Percentiles rank a stretch among this genome's conserved stretches.
Evolutionary conservation across 1,140 invertebrate genomes (phyloP).

Genomic region (Mya arenaria): DNA sequence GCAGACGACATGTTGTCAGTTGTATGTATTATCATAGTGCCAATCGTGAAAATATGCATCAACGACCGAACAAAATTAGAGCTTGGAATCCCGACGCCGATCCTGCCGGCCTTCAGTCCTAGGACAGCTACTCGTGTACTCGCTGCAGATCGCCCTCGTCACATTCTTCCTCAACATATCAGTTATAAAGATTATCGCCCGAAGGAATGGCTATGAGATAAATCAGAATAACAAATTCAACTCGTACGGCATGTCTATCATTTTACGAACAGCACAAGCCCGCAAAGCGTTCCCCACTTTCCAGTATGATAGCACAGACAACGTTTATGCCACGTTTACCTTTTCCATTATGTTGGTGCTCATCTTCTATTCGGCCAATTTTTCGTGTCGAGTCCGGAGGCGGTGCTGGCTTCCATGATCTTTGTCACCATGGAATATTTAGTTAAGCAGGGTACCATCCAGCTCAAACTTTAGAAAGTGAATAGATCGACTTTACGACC

Average conservation of each 20-base stretch:
- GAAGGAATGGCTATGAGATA: constrained; percentile 78
- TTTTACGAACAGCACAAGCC: constrained; percentile 84
- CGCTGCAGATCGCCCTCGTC: constrained; percentile 70
- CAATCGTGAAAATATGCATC: constrained; percentile 91
- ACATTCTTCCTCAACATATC: constrained; percentile 78
- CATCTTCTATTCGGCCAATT: constrained; percentile 79
- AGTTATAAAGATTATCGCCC: constrained; percentile 79
- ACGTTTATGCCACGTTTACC: constrained; percentile 75
- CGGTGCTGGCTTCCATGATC: constrained; percentile 75
- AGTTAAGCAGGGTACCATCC: constrained; percentile 87
- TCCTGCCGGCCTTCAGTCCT: constrained; percentile 53
- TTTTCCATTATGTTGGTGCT: constrained; percentile 80
- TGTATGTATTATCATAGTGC: too few species aligned
- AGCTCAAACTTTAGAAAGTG: constrained; percentile 62
- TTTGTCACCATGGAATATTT: constrained; percentile 74
- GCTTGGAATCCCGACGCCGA: constrained; percentile 70
- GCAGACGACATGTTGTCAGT: too few species aligned
- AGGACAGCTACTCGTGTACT: constrained; percentile 50
- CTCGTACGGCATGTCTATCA: constrained; percentile 80
- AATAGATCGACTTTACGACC: constrained; percentile 70
- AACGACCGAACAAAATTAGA: constrained; percentile 86
- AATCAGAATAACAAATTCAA: constrained; percentile 81
- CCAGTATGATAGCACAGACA: constrained; percentile 57
- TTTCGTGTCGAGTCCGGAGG: constrained; percentile 79
- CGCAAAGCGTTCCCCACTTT: constrained; percentile 86